A percentile compares a stretch with the other conserved stretches of the same genome.
Evolutionary conservation across 2,797 vertebrate genomes (phyloP).

Genomic region (Dryobates pubescens): DNA sequence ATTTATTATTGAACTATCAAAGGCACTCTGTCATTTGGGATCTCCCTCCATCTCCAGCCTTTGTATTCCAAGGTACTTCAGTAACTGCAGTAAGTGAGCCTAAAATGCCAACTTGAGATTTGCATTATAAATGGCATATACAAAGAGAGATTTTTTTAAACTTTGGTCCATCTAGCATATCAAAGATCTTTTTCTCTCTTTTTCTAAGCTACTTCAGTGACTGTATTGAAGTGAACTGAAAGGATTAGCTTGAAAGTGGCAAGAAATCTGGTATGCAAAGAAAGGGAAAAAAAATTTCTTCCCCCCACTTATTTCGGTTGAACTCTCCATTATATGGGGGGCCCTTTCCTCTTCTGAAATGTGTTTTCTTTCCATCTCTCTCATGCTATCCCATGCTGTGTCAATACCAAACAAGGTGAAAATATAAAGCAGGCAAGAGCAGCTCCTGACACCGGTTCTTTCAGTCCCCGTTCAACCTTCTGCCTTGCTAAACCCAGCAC

Average conservation of each 20-base stretch:
- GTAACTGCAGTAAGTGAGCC: slow-evolving; percentile 70
- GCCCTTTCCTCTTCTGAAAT: slow-evolving; percentile 43
- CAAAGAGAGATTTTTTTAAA: slow-evolving; percentile 78
- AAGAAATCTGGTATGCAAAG: slow-evolving; percentile 60
- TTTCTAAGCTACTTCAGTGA: slow-evolving; percentile 81
- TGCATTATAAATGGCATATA: slow-evolving; percentile 83
- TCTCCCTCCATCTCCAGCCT: slow-evolving; percentile 61
- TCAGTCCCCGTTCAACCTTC: neutral
- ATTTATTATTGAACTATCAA: slow-evolving; percentile 77
- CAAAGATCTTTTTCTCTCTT: slow-evolving; percentile 79
- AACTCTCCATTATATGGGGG: slow-evolving; percentile 65
- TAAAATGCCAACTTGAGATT: slow-evolving; percentile 80
- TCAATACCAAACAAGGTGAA: slow-evolving; percentile 59
- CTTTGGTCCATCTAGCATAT: slow-evolving; percentile 82
- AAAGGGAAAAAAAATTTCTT: neutral
- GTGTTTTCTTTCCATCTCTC: slow-evolving; percentile 19
- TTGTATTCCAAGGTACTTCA: slow-evolving; percentile 77
- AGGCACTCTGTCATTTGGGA: slow-evolving; percentile 70
- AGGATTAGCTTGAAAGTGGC: slow-evolving; percentile 80
- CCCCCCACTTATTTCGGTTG: slow-evolving; percentile 61
- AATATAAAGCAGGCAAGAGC: slow-evolving; percentile 12
- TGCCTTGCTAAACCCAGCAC: neutral
- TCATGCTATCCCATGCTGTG: slow-evolving; percentile 36
- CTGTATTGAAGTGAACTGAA: slow-evolving; percentile 82
- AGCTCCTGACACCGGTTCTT: neutral